Conservation (phyloP, 1,140 invertebrate genomes). For the Hycleus cichorii region DNA sequence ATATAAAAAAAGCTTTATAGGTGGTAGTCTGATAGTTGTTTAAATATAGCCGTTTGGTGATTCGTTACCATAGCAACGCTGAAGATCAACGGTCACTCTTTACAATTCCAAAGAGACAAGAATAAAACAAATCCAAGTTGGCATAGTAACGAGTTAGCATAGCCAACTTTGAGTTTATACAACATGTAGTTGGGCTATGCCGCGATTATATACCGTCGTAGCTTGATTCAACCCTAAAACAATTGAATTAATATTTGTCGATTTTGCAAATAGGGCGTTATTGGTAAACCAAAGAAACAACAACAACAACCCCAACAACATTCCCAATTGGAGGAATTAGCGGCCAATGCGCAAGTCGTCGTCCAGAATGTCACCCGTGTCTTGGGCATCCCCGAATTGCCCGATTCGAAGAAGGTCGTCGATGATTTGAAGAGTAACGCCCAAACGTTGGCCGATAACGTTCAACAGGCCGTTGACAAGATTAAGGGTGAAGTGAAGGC, state of each 20-base stretch:
- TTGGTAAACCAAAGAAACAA: slow-evolving; percentile 18
- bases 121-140: too few species aligned
- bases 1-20: too few species aligned
- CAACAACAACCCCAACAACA: slow-evolving; percentile 2
- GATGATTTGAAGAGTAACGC: slow-evolving; percentile 21
- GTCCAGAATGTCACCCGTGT: slow-evolving; percentile 23
- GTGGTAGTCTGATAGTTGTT: too few species aligned
- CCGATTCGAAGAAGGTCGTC: slow-evolving; percentile 27
- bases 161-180: too few species aligned
- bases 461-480: slow-evolving; percentile 26
- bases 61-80: too few species aligned
- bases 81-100: too few species aligned
- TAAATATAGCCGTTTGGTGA: too few species aligned
- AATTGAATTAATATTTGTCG: background rate
- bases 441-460: slow-evolving; percentile 23
- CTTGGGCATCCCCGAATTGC: slow-evolving; percentile 21
- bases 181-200: too few species aligned
- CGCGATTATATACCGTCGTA: too few species aligned
- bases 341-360: slow-evolving; percentile 21
- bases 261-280: slow-evolving; percentile 6
- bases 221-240: background rate
- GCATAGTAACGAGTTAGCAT: too few species aligned
- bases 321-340: slow-evolving; percentile 24
- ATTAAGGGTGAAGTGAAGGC: slow-evolving; percentile 27
- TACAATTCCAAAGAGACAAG: too few species aligned